These are phyloP conservation scores for Stichopus horrens DNA, from an alignment of 53 echinoderm and acorn worm genomes.

Conservation along the genomic window DNA sequence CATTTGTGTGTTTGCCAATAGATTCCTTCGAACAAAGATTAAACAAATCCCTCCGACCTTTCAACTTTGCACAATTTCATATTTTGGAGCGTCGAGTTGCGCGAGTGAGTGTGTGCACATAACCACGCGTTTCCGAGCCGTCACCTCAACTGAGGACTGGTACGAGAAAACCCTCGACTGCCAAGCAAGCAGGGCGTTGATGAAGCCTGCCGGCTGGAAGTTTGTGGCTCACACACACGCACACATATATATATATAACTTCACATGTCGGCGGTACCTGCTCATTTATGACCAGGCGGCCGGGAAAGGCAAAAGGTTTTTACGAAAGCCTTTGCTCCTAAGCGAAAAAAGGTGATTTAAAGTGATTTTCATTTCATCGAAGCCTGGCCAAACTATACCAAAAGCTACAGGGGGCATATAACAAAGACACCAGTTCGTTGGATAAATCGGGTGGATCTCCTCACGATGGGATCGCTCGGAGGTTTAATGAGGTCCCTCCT, in stretches of 20 bases:
- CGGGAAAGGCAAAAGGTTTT: background rate
- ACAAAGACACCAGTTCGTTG: background rate
- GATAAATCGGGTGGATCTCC: background rate
- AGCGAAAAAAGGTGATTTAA: background rate
- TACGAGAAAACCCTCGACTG: background rate
- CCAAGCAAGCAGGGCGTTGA: background rate
- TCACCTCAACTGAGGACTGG: background rate
- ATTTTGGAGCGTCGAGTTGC: background rate
- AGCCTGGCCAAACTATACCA: background rate
- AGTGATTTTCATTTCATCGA: background rate
- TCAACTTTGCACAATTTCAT: background rate
- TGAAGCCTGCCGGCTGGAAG: background rate
- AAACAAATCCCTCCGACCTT: background rate
- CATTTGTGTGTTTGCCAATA: background rate
- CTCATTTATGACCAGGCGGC: conserved; percentile 23
- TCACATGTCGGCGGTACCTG: background rate
- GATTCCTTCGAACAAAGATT: background rate
- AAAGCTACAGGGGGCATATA: background rate
- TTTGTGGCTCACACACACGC: too few species aligned
- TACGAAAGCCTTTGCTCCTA: background rate
- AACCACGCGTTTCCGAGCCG: background rate
- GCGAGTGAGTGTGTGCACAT: too few species aligned
- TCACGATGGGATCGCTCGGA: background rate
- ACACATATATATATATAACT: background rate
- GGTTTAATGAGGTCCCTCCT: conserved; percentile 33